These are phyloP conservation scores for Allygus modestus DNA, from an alignment of 2,888 invertebrate genomes.

Conservation along the genomic window DNA sequence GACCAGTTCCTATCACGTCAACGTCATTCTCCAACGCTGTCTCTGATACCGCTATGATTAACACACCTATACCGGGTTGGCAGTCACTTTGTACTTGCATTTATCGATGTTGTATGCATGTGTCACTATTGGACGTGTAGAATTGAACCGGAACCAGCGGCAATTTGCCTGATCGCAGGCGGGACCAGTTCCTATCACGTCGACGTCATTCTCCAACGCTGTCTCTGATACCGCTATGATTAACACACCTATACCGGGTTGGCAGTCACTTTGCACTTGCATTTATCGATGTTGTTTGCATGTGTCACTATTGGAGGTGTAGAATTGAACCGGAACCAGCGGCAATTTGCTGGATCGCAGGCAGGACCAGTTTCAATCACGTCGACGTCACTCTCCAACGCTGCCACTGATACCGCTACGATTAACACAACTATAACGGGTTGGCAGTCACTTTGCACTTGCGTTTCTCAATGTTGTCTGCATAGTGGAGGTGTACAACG, in stretches of 20 bases:
- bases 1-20: not conserved
- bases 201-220: not conserved
- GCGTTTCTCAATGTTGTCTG: no score
- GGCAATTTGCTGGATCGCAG: conserved; percentile 2
- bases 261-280: no score
- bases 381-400: not conserved
- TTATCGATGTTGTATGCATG: no score
- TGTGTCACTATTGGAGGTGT: not conserved
- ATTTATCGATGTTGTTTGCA: no score
- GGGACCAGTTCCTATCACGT: conserved; percentile 2
- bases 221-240: not conserved
- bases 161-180: conserved; percentile 15
- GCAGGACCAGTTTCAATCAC: not conserved
- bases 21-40: conserved; percentile 20
- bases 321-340: not conserved
- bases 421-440: no score
- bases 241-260: not conserved
- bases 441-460: no score
- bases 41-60: not conserved
- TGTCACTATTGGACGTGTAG: no score
- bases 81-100: no score
- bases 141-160: not conserved
- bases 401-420: not conserved
- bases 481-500: no score
- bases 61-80: not conserved